Evolutionary conservation across 2,113 vertebrate genomes (phyloP).

Genomic region (Chinchilla lanigera): DNA sequence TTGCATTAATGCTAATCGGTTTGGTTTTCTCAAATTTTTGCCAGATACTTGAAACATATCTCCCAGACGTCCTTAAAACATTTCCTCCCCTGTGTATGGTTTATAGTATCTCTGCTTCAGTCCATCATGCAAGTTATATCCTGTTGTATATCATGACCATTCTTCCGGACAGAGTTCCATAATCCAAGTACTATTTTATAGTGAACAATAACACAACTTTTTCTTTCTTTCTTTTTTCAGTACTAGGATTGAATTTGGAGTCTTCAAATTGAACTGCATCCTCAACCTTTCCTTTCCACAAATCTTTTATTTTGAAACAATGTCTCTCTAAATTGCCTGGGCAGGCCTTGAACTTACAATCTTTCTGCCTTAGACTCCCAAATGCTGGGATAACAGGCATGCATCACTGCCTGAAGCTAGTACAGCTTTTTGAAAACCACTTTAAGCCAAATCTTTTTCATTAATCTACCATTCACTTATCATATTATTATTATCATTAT

Average conservation of each 20-base stretch:
- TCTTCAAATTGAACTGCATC: not conserved
- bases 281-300: not conserved
- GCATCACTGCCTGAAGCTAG: not conserved
- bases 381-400: not conserved
- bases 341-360: not conserved
- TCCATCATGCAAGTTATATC: not conserved
- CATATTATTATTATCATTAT: not conserved
- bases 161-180: not conserved
- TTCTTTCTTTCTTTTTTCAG: not conserved
- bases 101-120: not conserved
- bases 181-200: not conserved
- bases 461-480: not conserved
- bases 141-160: not conserved
- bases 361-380: not conserved
- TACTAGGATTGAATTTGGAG: not conserved
- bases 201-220: not conserved
- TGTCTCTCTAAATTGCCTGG: not conserved
- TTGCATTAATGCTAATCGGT: not conserved
- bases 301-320: not conserved
- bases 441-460: not conserved
- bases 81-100: not conserved
- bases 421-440: not conserved
- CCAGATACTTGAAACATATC: not conserved
- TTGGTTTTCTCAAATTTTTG: not conserved
- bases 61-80: not conserved